Percentiles rank a stretch among this genome's conserved stretches.
Conservation (phyloP, 2,797 vertebrate genomes). For the Denticeps clupeoides region DNA sequence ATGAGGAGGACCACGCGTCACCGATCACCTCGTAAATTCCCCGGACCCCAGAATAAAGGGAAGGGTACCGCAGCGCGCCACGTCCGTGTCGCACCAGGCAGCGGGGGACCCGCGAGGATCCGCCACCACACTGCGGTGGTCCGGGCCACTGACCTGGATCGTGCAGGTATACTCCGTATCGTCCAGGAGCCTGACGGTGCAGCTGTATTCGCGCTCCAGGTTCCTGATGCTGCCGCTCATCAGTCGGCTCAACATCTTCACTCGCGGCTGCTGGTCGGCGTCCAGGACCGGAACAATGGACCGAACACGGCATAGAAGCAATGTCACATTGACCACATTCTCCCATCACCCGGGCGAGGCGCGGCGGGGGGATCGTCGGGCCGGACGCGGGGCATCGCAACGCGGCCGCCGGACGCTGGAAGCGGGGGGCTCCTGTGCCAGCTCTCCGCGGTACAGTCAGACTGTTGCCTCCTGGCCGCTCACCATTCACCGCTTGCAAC, state of each 20-base stretch:
- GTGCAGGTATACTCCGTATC: constrained; percentile 96
- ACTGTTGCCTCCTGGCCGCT: constrained; percentile 37
- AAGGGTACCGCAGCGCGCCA: constrained; percentile 21
- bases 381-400: constrained; percentile 45
- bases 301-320: constrained; percentile 42
- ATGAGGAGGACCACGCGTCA: too few species aligned
- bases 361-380: constrained; percentile 34
- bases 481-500: constrained; percentile 50
- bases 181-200: constrained; percentile 93
- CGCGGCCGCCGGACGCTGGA: constrained; percentile 37
- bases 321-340: constrained; percentile 53
- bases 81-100: too few species aligned
- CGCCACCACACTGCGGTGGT: constrained; percentile 9
- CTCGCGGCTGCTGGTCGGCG: constrained; percentile 46
- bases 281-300: constrained; percentile 59
- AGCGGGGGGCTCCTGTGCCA: constrained; percentile 30
- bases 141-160: constrained; percentile 90
- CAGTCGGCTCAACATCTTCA: constrained; percentile 96
- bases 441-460: constrained; percentile 18
- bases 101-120: constrained; percentile 7
- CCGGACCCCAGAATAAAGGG: constrained; percentile 20
- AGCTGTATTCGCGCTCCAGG: constrained; percentile 91
- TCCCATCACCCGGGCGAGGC: constrained; percentile 36
- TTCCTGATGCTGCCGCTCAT: constrained; percentile 96
- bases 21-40: constrained; percentile 23